phyloP scores from a whole-genome alignment of 2,113 vertebrate genomes.

The Amazona vittata region DNA sequence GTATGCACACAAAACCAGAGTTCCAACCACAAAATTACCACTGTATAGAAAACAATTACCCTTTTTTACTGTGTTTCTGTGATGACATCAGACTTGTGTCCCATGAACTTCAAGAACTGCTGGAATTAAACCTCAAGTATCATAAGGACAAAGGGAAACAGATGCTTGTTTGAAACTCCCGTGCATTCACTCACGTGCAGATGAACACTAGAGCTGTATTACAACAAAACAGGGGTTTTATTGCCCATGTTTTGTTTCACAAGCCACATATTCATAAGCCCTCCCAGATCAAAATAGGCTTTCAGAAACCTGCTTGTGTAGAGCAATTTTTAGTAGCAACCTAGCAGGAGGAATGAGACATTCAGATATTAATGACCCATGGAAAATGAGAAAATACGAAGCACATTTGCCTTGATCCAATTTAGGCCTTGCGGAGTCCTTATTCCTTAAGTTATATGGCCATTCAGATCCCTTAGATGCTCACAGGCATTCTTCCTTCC shows the following conservation, averaged over 20 bases:
- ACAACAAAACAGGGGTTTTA: background rate
- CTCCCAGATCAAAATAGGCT: background rate
- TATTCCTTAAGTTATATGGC: slow-evolving; percentile 37
- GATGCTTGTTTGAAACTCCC: background rate
- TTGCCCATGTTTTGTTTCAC: background rate
- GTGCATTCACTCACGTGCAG: background rate
- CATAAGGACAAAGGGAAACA: background rate
- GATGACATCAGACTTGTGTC: background rate
- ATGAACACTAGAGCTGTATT: background rate
- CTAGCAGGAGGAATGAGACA: background rate
- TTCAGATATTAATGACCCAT: background rate
- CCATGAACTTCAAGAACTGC: background rate
- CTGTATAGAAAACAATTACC: background rate
- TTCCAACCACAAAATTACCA: background rate
- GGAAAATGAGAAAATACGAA: slow-evolving; percentile 38
- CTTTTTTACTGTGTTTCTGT: background rate
- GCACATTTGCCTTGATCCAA: slow-evolving; percentile 66
- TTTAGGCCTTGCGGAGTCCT: slow-evolving; percentile 43
- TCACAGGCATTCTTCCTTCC: slow-evolving; percentile 7
- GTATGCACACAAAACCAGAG: background rate
- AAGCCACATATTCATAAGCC: background rate
- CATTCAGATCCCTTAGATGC: slow-evolving; percentile 2
- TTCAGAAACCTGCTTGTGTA: background rate
- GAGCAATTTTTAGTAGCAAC: background rate
- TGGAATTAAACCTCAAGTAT: background rate